phyloP scores from a whole-genome alignment of 2,797 vertebrate species.

The Sebastes kiyomatsui region DNA sequence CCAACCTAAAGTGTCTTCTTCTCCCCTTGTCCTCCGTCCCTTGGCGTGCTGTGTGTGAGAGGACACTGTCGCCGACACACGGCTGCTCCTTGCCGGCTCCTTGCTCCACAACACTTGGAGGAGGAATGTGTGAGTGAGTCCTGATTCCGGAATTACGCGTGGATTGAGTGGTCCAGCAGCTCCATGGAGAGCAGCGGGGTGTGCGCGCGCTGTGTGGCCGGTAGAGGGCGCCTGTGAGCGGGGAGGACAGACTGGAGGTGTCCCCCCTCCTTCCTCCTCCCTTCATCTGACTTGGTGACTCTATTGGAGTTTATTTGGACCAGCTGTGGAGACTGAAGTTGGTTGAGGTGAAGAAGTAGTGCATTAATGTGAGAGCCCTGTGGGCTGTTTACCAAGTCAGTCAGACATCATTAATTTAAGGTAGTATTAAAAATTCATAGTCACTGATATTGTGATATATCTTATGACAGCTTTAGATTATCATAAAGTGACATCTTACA shows the following conservation, averaged over 20 bases:
- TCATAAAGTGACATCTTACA: neutral
- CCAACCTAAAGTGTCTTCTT: constrained; percentile 27
- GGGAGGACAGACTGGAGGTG: constrained; percentile 10
- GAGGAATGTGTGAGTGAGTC: constrained; percentile 75
- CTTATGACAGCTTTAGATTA: neutral
- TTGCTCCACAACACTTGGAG: constrained; percentile 78
- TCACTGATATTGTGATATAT: neutral
- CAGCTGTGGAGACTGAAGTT: constrained; percentile 7
- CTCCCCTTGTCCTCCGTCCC: constrained; percentile 36
- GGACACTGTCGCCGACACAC: constrained; percentile 48
- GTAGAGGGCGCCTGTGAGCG: constrained; percentile 72
- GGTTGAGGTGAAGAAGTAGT: neutral
- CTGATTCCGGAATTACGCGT: constrained; percentile 75
- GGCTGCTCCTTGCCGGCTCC: constrained; percentile 63
- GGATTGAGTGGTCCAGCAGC: constrained; percentile 70
- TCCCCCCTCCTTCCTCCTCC: neutral
- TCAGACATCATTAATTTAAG: neutral
- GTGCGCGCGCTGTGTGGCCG: constrained; percentile 52
- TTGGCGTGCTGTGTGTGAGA: constrained; percentile 32
- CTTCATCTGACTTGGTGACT: constrained; percentile 13
- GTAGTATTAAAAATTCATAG: neutral
- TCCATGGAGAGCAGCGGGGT: constrained; percentile 53
- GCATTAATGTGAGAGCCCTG: neutral
- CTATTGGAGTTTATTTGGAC: constrained; percentile 8
- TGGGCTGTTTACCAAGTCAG: neutral